Conservation (phyloP, 2,888 invertebrate species). For the Phengaris alcon region DNA sequence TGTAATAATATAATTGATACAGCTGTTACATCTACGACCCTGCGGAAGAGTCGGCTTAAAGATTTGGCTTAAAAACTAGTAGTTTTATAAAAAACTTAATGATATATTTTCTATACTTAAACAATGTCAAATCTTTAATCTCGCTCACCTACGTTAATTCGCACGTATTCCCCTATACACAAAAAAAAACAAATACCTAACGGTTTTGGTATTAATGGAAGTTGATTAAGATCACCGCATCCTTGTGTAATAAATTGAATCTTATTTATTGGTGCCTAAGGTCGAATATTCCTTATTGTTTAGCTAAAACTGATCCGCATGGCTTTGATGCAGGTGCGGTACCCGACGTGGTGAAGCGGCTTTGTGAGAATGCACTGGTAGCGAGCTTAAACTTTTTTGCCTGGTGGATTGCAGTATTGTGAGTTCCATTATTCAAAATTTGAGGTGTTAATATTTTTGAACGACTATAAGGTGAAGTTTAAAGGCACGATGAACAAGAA, state of each 20-base stretch:
- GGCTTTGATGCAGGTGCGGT: slow-evolving; percentile 26
- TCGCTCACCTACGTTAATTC: neutral
- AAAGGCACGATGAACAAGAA: too few relatives aligned
- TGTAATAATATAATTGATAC: too few relatives aligned
- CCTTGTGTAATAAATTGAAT: neutral
- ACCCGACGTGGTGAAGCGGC: neutral
- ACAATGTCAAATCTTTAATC: neutral
- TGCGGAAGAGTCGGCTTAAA: too few relatives aligned
- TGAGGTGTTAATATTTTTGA: neutral
- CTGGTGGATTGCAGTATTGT: neutral
- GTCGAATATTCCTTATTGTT: neutral
- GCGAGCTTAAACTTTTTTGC: slow-evolving; percentile 8
- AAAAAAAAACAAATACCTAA: slow-evolving; percentile 18
- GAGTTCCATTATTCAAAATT: slow-evolving; percentile 1
- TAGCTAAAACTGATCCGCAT: neutral
- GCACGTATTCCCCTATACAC: slow-evolving; percentile 2
- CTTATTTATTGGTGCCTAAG: neutral
- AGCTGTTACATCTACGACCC: too few relatives aligned
- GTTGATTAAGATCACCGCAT: slow-evolving; percentile 21
- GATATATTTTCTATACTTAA: neutral
- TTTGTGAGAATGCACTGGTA: slow-evolving; percentile 18
- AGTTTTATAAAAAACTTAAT: too few relatives aligned
- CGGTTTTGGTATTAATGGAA: slow-evolving; percentile 24
- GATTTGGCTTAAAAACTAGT: too few relatives aligned
- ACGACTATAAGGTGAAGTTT: neutral